phyloP scores from a whole-genome alignment of 2,797 vertebrate genomes.

The Miichthys miiuy region DNA sequence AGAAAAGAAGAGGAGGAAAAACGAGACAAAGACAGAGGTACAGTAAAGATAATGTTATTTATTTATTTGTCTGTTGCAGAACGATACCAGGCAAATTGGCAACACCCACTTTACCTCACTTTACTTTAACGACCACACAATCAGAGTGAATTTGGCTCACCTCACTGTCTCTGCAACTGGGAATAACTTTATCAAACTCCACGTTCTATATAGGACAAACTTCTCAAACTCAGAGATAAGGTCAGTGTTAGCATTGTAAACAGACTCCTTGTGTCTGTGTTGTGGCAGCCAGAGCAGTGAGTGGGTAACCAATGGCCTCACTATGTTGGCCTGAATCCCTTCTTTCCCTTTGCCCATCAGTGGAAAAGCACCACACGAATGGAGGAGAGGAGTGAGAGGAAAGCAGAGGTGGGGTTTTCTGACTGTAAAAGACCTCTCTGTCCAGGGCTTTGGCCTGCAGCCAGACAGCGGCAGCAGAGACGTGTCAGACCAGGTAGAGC shows the following conservation, averaged over 20 bases:
- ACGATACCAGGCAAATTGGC: too few species aligned
- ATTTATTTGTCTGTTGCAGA: too few species aligned
- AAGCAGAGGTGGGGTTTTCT: conserved; percentile 50
- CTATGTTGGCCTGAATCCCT: conserved; percentile 29
- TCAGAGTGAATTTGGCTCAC: neutral
- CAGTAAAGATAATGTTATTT: too few species aligned
- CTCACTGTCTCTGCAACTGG: neutral
- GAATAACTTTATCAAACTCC: neutral
- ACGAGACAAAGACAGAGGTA: too few species aligned
- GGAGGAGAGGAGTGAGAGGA: conserved; percentile 17
- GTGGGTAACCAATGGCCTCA: conserved; percentile 34
- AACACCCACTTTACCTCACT: neutral
- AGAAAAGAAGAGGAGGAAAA: too few species aligned
- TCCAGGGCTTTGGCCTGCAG: conserved; percentile 55
- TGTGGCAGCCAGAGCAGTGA: conserved; percentile 27
- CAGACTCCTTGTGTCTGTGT: conserved; percentile 26
- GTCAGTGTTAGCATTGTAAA: conserved; percentile 31
- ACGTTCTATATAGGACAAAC: neutral
- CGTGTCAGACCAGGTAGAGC: conserved; percentile 64
- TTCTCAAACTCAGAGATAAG: neutral
- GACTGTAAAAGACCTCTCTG: conserved; percentile 72
- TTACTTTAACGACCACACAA: neutral
- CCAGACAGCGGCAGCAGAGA: conserved; percentile 56
- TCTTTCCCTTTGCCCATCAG: conserved; percentile 33
- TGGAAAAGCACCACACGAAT: conserved; percentile 72